Evolutionary conservation across 2,797 vertebrate species (phyloP).

Genomic region (Erethizon dorsatum): DNA sequence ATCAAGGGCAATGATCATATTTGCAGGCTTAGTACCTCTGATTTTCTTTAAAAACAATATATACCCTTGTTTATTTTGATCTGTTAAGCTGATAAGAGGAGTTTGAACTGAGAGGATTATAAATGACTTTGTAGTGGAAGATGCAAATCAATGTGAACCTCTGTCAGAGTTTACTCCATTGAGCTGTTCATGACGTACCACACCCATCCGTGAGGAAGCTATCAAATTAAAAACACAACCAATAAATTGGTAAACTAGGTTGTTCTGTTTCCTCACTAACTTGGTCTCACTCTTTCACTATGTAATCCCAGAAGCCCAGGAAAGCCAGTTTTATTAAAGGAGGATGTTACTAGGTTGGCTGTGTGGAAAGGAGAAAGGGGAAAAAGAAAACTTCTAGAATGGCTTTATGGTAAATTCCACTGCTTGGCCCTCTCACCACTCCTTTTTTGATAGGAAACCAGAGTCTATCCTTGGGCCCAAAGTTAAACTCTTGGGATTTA

Average conservation of each 20-base stretch:
- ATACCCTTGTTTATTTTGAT: slow-evolving; percentile 34
- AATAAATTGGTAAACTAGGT: not conserved
- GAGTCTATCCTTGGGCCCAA: slow-evolving; percentile 46
- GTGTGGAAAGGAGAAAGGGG: slow-evolving; percentile 1
- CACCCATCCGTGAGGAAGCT: slow-evolving; percentile 44
- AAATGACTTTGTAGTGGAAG: slow-evolving; percentile 8
- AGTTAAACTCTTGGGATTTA: slow-evolving; percentile 54
- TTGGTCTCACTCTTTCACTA: slow-evolving; percentile 31
- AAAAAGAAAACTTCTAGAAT: slow-evolving; percentile 14
- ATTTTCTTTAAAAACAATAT: slow-evolving; percentile 54
- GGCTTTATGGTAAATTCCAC: not conserved
- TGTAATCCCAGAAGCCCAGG: not conserved
- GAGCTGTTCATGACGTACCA: slow-evolving; percentile 11
- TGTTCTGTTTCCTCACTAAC: slow-evolving; percentile 42
- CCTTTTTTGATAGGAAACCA: slow-evolving; percentile 59
- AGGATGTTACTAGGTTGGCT: slow-evolving; percentile 13
- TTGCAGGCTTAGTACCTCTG: slow-evolving; percentile 30
- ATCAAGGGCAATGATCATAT: slow-evolving; percentile 44
- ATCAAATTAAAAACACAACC: slow-evolving; percentile 24
- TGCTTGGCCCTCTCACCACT: slow-evolving; percentile 18
- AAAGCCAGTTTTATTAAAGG: slow-evolving; percentile 33
- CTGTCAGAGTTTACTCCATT: slow-evolving; percentile 2
- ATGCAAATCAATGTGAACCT: slow-evolving; percentile 28
- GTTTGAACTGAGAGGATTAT: slow-evolving; percentile 3
- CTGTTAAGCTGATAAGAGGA: not conserved